Evolutionary conservation across 2,797 vertebrate species (phyloP).

Genomic region (Chiropotes sagulatus): DNA sequence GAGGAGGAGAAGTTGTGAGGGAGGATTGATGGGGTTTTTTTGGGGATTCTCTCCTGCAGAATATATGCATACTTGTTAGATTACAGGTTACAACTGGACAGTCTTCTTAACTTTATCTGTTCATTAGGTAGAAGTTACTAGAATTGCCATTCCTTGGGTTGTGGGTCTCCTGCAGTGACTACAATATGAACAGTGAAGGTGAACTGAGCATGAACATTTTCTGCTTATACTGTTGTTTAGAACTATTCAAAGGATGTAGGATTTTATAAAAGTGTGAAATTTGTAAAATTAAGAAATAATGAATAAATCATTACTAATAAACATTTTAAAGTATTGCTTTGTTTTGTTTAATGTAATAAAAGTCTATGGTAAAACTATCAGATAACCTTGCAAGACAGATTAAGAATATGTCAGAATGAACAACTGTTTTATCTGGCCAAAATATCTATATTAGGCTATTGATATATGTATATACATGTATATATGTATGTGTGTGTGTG

Average conservation of each 20-base stretch:
- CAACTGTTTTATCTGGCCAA: background rate
- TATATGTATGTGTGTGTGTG: no score
- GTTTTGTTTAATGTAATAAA: slow-evolving; percentile 5
- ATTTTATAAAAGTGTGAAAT: slow-evolving; percentile 13
- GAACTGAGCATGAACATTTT: background rate
- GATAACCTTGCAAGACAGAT: background rate
- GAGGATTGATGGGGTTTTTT: background rate
- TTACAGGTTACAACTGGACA: background rate
- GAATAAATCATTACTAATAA: background rate
- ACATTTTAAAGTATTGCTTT: background rate
- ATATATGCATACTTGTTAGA: background rate
- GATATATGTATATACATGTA: background rate
- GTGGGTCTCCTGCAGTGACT: background rate
- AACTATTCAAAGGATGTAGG: background rate
- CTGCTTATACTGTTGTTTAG: background rate
- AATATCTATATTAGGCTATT: background rate
- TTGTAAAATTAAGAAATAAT: background rate
- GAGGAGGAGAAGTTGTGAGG: background rate
- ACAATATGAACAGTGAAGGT: background rate
- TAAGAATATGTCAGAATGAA: background rate
- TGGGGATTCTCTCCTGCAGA: background rate
- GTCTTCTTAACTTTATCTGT: background rate
- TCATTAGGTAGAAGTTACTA: background rate
- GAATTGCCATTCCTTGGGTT: background rate
- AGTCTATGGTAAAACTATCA: background rate